phyloP scores from a whole-genome alignment of 2,888 invertebrate species.

The Aphodius granarius region DNA sequence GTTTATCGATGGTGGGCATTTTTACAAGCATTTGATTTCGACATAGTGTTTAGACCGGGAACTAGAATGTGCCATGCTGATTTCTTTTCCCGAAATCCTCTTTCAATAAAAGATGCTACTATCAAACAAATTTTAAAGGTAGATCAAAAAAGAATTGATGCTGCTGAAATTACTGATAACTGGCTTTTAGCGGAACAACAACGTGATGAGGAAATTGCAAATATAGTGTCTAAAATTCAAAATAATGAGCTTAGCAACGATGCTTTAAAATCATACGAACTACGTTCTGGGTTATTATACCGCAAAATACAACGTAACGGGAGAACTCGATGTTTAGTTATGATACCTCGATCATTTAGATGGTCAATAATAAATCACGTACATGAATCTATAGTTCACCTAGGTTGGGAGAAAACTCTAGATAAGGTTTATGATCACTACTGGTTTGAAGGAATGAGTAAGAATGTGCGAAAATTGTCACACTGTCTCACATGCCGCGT shows the following conservation, averaged over 20 bases:
- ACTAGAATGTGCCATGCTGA: not conserved
- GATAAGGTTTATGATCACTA: not conserved
- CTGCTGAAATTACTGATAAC: not conserved
- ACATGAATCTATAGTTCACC: not conserved
- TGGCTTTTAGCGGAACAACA: not conserved
- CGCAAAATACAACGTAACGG: not conserved
- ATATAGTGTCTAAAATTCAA: not conserved
- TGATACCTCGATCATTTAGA: not conserved
- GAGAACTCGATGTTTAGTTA: not conserved
- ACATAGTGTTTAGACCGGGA: not conserved
- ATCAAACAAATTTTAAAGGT: not conserved
- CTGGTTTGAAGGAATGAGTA: not conserved
- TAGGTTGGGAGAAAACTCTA: conserved; percentile 1
- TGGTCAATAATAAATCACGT: not conserved
- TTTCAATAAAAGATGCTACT: not conserved
- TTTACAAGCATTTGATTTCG: conserved; percentile 1
- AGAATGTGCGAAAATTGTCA: not conserved
- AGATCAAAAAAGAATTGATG: not conserved
- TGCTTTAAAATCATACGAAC: not conserved
- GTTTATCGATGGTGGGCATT: conserved; percentile 1
- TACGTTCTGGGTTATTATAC: not conserved
- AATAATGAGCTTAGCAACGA: not conserved
- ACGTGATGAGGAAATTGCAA: not conserved
- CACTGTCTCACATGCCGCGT: not conserved
- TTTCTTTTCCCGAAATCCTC: not conserved